Evolutionary conservation across 2,797 vertebrate genomes (phyloP), one percentile per base, ranked within the genome.

Genomic region (Anguilla pacifica): DNA sequence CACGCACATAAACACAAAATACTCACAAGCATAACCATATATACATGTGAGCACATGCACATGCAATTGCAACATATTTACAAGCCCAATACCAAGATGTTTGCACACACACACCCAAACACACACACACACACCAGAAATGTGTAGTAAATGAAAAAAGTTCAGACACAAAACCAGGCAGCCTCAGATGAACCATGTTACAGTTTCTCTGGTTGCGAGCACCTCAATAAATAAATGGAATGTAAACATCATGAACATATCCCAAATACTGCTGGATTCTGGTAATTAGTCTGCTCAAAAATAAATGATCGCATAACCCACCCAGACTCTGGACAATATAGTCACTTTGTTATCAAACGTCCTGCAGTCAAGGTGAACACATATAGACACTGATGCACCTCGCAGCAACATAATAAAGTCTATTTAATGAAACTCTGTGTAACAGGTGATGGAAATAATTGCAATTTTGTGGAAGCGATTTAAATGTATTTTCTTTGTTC

Each of bases 61-160:
- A 15, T 19, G 31, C 22, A 67, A 10, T 28, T 67, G 64, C 64
- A 67, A 25, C 59, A 64, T 19, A 25, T 67, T 67, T 4, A n/a
- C n/a, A n/a, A 67, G 64, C 25, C 51, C 49, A 83, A 83, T n/a
- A 83, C 51, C 6, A 17, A 49, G 15, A 83, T 83, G 51, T 51
- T 5, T 51, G 35, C n/a, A 79, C n/a, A 86, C 25, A 87, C 74
- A 81, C 74, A 87, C 25, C 7, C 72, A 51, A 11, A n/a, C n/a
- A 43, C 49, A 39, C 70, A 39, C n/a, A 31, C 11, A 10, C 11
- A 15, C 10, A 35, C 70, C 72, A 74, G 11, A 31, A 28, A 28
- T 15, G 9, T 17, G 31, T 11, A n/a, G n/a, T 67, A n/a, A 6
- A 67, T 7, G 11, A 7, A 67, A 61, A 61, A 17, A 61, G 17